Evolutionary conservation across 2,797 vertebrate species (phyloP).

Genomic region (Petrocephalus sullivani): DNA sequence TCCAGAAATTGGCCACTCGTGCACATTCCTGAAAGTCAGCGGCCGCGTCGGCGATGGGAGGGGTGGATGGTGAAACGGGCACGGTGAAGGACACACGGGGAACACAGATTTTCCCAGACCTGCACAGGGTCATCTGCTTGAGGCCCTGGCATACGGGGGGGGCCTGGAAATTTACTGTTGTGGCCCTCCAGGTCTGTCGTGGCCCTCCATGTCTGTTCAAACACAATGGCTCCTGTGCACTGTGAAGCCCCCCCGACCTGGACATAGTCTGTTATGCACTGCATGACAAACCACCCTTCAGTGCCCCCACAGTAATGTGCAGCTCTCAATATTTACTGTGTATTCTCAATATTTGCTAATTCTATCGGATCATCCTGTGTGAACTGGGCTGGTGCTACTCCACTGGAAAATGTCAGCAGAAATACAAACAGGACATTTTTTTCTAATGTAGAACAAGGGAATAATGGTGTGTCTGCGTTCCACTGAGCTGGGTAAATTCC

Average conservation of each 20-base stretch:
- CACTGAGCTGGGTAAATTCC: not conserved
- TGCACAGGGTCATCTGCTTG: slow-evolving; percentile 16
- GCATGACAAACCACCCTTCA: not conserved
- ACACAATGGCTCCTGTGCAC: not conserved
- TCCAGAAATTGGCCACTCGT: slow-evolving; percentile 65
- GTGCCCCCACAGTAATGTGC: not conserved
- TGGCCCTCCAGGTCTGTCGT: not conserved
- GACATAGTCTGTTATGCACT: not conserved
- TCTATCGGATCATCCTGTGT: not conserved
- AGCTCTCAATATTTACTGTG: not conserved
- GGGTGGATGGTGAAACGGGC: not conserved
- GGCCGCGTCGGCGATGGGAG: slow-evolving; percentile 45
- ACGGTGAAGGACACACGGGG: slow-evolving; percentile 45
- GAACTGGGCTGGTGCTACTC: not conserved
- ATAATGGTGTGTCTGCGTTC: not conserved
- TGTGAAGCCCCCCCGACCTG: not conserved
- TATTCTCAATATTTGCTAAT: not conserved
- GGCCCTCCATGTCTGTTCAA: not conserved
- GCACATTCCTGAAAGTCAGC: slow-evolving; percentile 73
- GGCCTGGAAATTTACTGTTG: not conserved
- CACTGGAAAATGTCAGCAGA: not conserved
- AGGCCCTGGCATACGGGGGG: not conserved
- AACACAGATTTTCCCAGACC: slow-evolving; percentile 23
- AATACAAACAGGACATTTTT: not conserved
- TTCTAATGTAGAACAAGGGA: not conserved